Percentiles rank a stretch among this genome's conserved stretches.
Conservation (phyloP, 2,113 vertebrate genomes). For the Myxocyprinus asiaticus region DNA sequence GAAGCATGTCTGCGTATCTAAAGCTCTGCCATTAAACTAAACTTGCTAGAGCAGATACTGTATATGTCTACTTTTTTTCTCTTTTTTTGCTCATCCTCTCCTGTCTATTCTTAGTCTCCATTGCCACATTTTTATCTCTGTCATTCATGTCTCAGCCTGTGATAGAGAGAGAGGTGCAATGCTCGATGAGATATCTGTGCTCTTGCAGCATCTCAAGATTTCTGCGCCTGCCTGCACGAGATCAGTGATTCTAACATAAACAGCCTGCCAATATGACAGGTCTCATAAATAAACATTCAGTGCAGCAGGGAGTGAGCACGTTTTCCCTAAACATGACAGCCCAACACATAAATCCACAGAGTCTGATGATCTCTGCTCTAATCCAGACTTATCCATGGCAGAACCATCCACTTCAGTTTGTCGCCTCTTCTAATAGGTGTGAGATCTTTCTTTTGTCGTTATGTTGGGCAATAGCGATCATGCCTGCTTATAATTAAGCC, state of each 20-base stretch:
- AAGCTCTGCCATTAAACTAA: slow-evolving; percentile 6
- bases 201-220: slow-evolving; percentile 9
- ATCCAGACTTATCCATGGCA: slow-evolving; percentile 35
- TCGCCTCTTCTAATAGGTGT: slow-evolving; percentile 5
- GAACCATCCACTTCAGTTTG: background rate
- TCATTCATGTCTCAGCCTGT: slow-evolving; percentile 1
- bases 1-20: slow-evolving; percentile 29
- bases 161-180: slow-evolving; percentile 11
- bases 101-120: background rate
- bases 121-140: slow-evolving; percentile 15
- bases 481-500: slow-evolving; percentile 45
- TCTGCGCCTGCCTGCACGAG: slow-evolving; percentile 9
- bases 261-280: slow-evolving; percentile 62
- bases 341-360: slow-evolving; percentile 36
- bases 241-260: slow-evolving; percentile 44
- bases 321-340: slow-evolving; percentile 64
- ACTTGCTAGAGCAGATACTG: background rate
- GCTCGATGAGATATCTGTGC: slow-evolving; percentile 28
- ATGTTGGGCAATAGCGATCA: slow-evolving; percentile 20
- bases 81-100: background rate
- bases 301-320: slow-evolving; percentile 52
- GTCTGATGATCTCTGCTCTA: slow-evolving; percentile 46
- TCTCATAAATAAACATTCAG: slow-evolving; percentile 67
- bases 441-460: slow-evolving; percentile 21
- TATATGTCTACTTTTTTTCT: background rate